A percentile compares a stretch with the other conserved stretches of the same genome.
phyloP scores from a whole-genome alignment of 2,888 invertebrate genomes.

The Syrphus vitripennis region DNA sequence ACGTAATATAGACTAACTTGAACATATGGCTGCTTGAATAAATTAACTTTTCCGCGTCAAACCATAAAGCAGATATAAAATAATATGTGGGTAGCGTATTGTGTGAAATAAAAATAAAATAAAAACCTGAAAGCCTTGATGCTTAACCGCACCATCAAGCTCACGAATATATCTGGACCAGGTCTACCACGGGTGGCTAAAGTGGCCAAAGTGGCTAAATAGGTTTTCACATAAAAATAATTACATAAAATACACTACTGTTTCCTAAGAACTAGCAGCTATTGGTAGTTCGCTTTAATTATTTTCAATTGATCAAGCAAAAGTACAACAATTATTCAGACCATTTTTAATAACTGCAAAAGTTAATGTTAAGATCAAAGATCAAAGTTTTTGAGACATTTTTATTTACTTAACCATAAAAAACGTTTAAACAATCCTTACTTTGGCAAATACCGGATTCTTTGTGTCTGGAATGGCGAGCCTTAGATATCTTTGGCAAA shows the following conservation, averaged over 20 bases:
- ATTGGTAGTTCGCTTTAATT: too few species aligned
- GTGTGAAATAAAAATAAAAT: too few species aligned
- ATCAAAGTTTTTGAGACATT: too few species aligned
- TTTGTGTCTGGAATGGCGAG: not conserved
- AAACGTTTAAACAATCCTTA: too few species aligned
- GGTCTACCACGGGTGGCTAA: not conserved
- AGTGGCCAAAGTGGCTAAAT: too few species aligned
- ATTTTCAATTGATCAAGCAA: too few species aligned
- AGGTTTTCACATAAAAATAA: not conserved
- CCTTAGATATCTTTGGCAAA: not conserved
- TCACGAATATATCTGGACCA: not conserved
- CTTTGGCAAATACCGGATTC: not conserved
- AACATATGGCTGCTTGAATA: slow-evolving; percentile 62
- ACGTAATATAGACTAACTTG: slow-evolving; percentile 51
- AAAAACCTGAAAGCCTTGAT: slow-evolving; percentile 63
- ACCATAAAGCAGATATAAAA: not conserved
- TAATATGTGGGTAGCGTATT: slow-evolving; percentile 34
- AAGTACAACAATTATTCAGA: too few species aligned
- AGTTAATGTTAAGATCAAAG: not conserved
- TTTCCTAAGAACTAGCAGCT: not conserved
- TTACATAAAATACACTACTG: not conserved
- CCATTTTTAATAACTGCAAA: too few species aligned
- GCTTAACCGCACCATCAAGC: slow-evolving; percentile 33
- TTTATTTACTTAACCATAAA: too few species aligned
- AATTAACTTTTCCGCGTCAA: slow-evolving; percentile 28